Base-by-base conservation (phyloP, 2,797 vertebrate species). In the Cyprinodon diabolis region DNA sequence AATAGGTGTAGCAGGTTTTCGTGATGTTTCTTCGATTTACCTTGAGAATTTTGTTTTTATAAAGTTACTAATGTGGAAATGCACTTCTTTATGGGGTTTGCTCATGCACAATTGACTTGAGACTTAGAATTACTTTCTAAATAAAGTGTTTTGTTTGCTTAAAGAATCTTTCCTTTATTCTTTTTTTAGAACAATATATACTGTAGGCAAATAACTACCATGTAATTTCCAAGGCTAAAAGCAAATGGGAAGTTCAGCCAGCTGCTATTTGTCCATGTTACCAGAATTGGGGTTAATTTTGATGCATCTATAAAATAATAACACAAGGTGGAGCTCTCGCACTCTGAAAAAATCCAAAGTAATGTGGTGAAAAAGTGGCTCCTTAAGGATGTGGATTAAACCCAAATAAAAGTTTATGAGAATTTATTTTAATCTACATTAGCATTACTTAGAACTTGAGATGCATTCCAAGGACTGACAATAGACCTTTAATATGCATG, bases 251-350 rank as follows among this genome's bases (percentile, higher is more conserved):
- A 43, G 74, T 80, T 70, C 52, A 21, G 48, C 67, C 77, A 10
- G 58, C 57, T n/a, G 66, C 56, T 47, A 48, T 66, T 4, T 35
- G 25, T 48, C 25, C 63, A 4, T 77, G 80, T 71, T 76, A 76
- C 55, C 43, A 66, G 65, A 77, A 77, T 37, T 4, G 0, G 66
- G 19, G 21, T 58, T 17, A 40, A 68, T 23, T 13, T 6, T 11
- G 23, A 11, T 81, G 83, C 54, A 70, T 72, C 68, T 81, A 76
- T 89, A 35, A 81, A 77, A 80, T 80, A 79, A 73, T 48, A 89
- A 87, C 93, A 93, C 90, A 83, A 86, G 93, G 92, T 93, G 93
- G 92, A 84, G 90, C 89, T 91, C 79, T 91, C 88, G 87, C 81
- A 83, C 81, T 88, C 87, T 84, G 78, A n/a, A 87, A 89, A 84